These are phyloP conservation scores for Brachionus koreanus DNA, from an alignment of 1,140 invertebrate genomes.

Conservation along the genomic window DNA sequence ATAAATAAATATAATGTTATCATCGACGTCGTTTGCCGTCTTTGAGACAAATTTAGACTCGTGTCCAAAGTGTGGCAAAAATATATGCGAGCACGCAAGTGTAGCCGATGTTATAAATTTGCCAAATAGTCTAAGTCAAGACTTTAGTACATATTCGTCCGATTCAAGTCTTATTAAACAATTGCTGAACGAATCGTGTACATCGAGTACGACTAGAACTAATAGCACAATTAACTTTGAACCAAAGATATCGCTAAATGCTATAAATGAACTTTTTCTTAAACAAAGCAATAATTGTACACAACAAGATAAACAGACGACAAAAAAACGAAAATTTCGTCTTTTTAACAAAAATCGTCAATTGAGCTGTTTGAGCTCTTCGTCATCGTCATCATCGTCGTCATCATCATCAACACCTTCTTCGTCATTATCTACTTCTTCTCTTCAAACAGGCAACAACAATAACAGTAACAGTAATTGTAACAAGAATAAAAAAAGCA, in stretches of 20 bases:
- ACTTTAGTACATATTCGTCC: conserved; percentile 41
- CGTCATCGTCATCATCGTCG: background rate
- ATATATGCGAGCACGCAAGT: conserved; percentile 33
- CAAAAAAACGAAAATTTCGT: background rate
- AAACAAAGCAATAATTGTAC: background rate
- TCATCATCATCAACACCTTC: background rate
- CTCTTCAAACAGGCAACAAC: background rate
- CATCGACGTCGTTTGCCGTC: conserved; percentile 11
- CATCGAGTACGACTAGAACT: background rate
- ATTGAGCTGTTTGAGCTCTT: background rate
- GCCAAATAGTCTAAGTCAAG: conserved; percentile 31
- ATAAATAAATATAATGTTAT: background rate
- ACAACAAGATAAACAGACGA: too few species aligned
- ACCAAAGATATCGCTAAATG: background rate
- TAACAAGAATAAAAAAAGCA: too few species aligned
- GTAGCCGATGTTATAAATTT: conserved; percentile 35
- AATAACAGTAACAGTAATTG: too few species aligned
- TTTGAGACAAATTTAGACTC: conserved; percentile 32
- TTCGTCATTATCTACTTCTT: background rate
- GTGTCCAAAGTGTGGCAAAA: conserved; percentile 39
- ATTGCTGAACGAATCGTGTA: background rate
- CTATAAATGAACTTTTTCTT: background rate
- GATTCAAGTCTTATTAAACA: conserved; percentile 42
- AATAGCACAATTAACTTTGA: background rate
- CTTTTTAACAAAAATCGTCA: background rate